phyloP scores from a whole-genome alignment of 2,797 vertebrate species.

The Phaenicophaeus curvirostris region DNA sequence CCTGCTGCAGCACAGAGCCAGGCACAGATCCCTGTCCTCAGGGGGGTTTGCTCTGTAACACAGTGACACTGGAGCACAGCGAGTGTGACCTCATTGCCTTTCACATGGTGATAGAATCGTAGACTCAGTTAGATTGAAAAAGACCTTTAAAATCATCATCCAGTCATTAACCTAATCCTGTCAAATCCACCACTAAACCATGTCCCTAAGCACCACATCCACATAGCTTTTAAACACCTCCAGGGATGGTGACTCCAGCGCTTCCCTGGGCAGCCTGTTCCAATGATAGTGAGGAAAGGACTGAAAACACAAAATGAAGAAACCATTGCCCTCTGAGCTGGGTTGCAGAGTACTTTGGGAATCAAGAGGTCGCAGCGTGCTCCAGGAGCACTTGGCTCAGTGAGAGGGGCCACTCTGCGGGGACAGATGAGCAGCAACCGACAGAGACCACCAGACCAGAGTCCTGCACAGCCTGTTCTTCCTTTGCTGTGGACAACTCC shows the following conservation, averaged over 20 bases:
- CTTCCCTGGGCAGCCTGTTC: neutral
- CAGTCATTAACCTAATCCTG: too few species aligned
- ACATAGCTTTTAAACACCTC: too few species aligned
- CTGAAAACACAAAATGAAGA: neutral
- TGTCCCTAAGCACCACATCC: too few species aligned
- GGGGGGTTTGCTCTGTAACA: neutral
- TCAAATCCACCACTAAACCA: too few species aligned
- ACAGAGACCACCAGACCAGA: neutral
- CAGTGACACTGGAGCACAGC: neutral
- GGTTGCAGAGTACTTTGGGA: neutral
- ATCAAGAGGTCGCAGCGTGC: neutral
- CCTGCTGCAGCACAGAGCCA: neutral
- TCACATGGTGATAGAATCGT: neutral
- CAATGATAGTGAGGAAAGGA: fast-evolving
- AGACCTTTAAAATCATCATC: too few species aligned
- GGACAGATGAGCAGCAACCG: neutral
- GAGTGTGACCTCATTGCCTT: neutral
- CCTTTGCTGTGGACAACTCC: neutral
- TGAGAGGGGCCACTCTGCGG: neutral
- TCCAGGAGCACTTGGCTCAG: neutral
- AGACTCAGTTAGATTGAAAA: neutral
- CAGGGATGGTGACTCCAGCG: too few species aligned
- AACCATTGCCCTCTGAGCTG: neutral
- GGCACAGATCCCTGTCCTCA: neutral
- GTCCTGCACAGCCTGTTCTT: neutral